phyloP scores from a whole-genome alignment of 2,888 invertebrate genomes.

The Lasioglossum calceatum region DNA sequence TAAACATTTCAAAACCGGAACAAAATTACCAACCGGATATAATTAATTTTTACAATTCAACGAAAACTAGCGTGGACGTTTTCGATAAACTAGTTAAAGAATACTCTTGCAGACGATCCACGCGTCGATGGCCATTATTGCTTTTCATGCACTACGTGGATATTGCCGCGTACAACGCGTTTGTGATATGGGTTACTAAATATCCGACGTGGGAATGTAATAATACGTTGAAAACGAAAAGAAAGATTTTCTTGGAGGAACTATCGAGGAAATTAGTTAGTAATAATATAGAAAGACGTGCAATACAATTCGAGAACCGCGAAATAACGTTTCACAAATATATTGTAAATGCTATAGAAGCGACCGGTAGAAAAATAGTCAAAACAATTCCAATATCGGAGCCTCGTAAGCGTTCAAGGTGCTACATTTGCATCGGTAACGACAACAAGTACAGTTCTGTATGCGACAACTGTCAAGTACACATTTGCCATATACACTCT shows the following conservation, averaged over 20 bases:
- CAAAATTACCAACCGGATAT: slow-evolving; percentile 15
- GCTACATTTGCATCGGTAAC: slow-evolving; percentile 21
- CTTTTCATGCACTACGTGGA: slow-evolving; percentile 22
- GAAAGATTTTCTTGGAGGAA: slow-evolving; percentile 20
- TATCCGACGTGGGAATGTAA: slow-evolving; percentile 1
- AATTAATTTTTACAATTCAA: slow-evolving; percentile 18
- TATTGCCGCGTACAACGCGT: slow-evolving; percentile 22
- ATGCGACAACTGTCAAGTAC: slow-evolving; percentile 18
- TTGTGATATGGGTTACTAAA: slow-evolving; percentile 13
- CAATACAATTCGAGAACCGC: slow-evolving; percentile 16
- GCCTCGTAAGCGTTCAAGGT: slow-evolving; percentile 17
- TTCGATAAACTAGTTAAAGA: slow-evolving; percentile 19
- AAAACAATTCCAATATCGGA: slow-evolving; percentile 9
- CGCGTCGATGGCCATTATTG: slow-evolving; percentile 22
- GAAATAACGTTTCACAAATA: slow-evolving; percentile 1
- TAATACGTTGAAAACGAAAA: not conserved
- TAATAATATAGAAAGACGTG: slow-evolving; percentile 21
- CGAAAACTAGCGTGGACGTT: not conserved
- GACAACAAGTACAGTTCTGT: slow-evolving; percentile 15
- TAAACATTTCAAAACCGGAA: not conserved
- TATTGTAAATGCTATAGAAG: slow-evolving; percentile 18
- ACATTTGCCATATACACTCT: slow-evolving; percentile 16
- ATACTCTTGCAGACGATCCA: slow-evolving; percentile 15
- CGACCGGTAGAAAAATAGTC: slow-evolving; percentile 25
- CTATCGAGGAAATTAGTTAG: not conserved